Evolutionary conservation across 2,797 vertebrate species (phyloP).

Genomic region (Rhinoraja longicauda): DNA sequence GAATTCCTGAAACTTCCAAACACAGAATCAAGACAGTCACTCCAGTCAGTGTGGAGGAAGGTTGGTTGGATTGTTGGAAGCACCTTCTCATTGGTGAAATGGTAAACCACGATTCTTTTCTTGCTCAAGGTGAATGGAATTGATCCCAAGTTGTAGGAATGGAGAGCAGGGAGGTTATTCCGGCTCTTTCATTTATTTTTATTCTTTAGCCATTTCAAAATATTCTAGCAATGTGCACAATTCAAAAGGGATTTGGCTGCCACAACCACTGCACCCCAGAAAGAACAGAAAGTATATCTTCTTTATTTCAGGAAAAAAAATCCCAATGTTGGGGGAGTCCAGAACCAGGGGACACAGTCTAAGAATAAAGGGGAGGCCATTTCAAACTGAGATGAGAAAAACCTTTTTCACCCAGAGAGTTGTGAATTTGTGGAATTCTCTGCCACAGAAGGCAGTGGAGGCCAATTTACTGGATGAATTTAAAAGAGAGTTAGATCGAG

Average conservation of each 20-base stretch:
- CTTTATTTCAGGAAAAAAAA: too few species aligned
- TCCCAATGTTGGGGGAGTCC: too few species aligned
- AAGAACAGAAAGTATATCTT: not conserved
- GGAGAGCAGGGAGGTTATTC: not conserved
- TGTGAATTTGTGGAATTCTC: too few species aligned
- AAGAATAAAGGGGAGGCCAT: too few species aligned
- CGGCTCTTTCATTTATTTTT: not conserved
- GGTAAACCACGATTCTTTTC: not conserved
- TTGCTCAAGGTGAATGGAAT: not conserved
- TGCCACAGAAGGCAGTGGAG: too few species aligned
- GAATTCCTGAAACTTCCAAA: not conserved
- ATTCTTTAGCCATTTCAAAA: not conserved
- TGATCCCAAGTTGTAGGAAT: not conserved
- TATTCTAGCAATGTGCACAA: not conserved
- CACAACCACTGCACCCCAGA: not conserved
- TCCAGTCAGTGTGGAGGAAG: not conserved
- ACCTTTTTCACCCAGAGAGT: too few species aligned
- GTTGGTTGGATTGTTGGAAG: not conserved
- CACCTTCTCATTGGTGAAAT: not conserved
- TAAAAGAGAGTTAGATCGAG: too few species aligned
- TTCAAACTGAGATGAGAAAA: too few species aligned
- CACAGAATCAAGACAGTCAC: not conserved
- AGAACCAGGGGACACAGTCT: too few species aligned
- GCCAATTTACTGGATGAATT: too few species aligned
- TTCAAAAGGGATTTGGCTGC: not conserved